These are phyloP conservation scores for Noctuana brunneofusca DNA, from an alignment of 2,888 invertebrate genomes.

Conservation along the genomic window DNA sequence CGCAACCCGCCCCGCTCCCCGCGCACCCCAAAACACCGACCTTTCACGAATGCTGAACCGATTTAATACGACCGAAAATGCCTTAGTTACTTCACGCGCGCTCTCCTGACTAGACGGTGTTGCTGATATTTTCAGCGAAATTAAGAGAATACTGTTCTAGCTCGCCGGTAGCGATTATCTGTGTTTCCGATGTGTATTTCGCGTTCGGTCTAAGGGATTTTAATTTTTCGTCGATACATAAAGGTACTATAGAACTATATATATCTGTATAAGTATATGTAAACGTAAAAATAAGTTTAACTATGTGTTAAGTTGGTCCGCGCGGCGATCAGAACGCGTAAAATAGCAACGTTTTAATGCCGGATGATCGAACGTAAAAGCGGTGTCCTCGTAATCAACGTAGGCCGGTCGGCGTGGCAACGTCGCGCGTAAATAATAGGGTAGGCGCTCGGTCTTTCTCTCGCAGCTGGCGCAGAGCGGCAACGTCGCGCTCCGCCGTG, in stretches of 20 bases:
- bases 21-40: conserved; percentile 72
- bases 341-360: conserved; percentile 59
- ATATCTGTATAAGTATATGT: conserved; percentile 20
- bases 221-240: conserved; percentile 42
- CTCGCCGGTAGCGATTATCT: conserved; percentile 24
- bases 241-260: conserved; percentile 51
- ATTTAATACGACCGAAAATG: conserved; percentile 81
- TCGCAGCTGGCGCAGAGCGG: conserved; percentile 80
- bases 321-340: conserved; percentile 44
- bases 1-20: conserved; percentile 66
- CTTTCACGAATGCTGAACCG: conserved; percentile 79
- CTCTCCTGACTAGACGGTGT: conserved; percentile 70
- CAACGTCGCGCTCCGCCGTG: conserved; percentile 69
- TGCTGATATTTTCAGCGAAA: conserved; percentile 59
- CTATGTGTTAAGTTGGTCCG: background rate
- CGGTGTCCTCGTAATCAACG: conserved; percentile 83
- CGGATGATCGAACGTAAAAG: conserved; percentile 81
- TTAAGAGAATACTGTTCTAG: conserved; percentile 46
- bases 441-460: conserved; percentile 81
- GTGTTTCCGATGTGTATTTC: conserved; percentile 38
- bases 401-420: conserved; percentile 78
- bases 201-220: conserved; percentile 41
- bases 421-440: conserved; percentile 83
- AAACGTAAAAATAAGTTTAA: conserved; percentile 23
- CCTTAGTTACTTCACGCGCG: conserved; percentile 81